Evolutionary conservation across 2,888 invertebrate species (phyloP), one percentile per base, ranked within the genome.

Genomic region (Amphipyra berbera): DNA sequence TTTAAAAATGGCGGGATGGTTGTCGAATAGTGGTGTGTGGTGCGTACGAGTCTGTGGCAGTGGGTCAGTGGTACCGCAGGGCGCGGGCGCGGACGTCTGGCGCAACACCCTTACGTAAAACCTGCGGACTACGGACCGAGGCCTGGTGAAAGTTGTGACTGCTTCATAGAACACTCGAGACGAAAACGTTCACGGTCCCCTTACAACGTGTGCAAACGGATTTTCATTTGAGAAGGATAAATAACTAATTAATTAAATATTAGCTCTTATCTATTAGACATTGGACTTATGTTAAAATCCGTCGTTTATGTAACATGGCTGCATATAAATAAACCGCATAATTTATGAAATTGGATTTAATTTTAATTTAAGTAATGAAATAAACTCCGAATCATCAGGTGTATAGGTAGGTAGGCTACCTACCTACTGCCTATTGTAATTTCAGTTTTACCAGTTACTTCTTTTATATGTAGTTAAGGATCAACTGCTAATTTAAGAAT

Each of bases 101-200:
- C 93, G 94, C 93, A 94, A 94, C 91, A 87, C 90, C 91, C 92
- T 94, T 94, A 92, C 95, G 95, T 94, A 94, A 94, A 82, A 88
- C 78, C 78, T 79, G 85, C 88, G 85, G 85, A 83, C 84, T 83
- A 81, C 85, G 86, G 82, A 84, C 85, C 84, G 78, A 83, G 84
- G 86, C 82, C 82, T 78, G 80, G 88, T 93, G 94, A 94, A 94
- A 94, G 94, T 94, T 89, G 87, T 75, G 83, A 84, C 86, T 83
- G 86, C 87, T 78, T 82, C 86, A 82, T 85, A 88, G 88, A 88
- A 86, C 80, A 82, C 81, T 86, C 86, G 85, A 88, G 85, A 88
- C 84, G 77, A 82, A 82, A 81, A 73, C 75, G 70, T 73, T 79
- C 47, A 74, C 75, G 77, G 60, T 68, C 73, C 78, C 78, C 75